Conservation (phyloP, 1,140 invertebrate genomes). For the Ditylenchus dipsaci region DNA sequence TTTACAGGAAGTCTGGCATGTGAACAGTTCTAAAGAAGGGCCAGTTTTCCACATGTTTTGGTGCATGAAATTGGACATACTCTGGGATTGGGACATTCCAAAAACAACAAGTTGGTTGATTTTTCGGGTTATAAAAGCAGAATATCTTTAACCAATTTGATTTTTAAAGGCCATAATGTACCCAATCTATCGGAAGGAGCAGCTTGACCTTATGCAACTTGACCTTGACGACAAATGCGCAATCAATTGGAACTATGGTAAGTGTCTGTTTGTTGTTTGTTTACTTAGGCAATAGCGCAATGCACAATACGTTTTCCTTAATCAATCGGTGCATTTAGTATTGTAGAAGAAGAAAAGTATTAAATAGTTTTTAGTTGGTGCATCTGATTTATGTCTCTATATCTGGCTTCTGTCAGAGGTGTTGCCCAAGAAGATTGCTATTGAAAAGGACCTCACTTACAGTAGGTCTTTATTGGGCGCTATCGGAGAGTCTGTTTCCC, state of each 20-base stretch:
- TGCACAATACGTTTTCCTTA: no score
- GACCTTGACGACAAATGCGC: conserved; percentile 53
- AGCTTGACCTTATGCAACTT: conserved; percentile 40
- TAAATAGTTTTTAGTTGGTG: conserved; percentile 49
- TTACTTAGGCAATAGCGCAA: no score
- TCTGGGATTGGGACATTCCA: conserved; percentile 49
- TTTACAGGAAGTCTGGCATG: conserved; percentile 28
- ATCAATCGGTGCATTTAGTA: no score
- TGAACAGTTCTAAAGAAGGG: conserved; percentile 41
- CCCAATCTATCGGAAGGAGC: conserved; percentile 50
- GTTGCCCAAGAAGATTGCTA: conserved; percentile 44
- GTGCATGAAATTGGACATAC: conserved; percentile 49
- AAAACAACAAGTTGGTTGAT: conserved; percentile 31
- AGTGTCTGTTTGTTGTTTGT: conserved; percentile 6
- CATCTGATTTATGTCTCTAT: conserved; percentile 45
- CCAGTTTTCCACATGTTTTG: conserved; percentile 48
- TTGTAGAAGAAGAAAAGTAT: no score
- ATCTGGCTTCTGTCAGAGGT: conserved; percentile 51
- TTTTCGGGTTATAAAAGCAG: neutral
- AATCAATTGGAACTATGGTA: conserved; percentile 50
- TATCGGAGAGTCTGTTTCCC: neutral
- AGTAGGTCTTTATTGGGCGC: conserved; percentile 25
- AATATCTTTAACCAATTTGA: neutral
- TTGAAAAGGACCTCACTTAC: conserved; percentile 31
- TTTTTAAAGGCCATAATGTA: conserved; percentile 45